phyloP scores from a whole-genome alignment of 1,140 invertebrate species.

The Coenobita brevimanus region DNA sequence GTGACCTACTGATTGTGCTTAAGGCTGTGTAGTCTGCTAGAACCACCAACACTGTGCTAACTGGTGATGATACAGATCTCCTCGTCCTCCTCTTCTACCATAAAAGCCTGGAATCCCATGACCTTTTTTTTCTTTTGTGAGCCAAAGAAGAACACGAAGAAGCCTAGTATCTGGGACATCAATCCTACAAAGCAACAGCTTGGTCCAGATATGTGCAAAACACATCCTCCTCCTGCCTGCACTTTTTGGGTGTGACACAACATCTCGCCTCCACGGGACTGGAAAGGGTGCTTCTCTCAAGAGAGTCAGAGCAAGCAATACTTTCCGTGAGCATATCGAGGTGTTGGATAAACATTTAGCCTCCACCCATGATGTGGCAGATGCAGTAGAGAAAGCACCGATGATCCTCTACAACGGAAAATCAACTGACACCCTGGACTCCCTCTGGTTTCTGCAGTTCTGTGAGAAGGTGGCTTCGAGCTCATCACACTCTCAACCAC shows the following conservation, averaged over 20 bases:
- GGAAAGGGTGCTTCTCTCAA: neutral
- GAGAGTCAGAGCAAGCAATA: neutral
- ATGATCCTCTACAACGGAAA: neutral
- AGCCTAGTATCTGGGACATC: constrained; percentile 8
- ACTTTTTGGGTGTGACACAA: neutral
- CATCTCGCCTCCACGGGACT: neutral
- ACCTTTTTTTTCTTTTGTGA: neutral
- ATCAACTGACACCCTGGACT: neutral
- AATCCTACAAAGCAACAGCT: constrained; percentile 16
- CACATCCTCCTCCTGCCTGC: constrained; percentile 13
- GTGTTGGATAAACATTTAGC: too few relatives aligned
- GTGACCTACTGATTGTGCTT: neutral
- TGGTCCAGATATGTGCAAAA: neutral
- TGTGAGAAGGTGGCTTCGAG: neutral
- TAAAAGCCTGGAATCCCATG: neutral
- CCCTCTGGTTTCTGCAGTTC: too few relatives aligned
- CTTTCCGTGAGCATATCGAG: neutral
- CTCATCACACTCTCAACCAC: neutral
- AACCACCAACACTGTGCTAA: neutral
- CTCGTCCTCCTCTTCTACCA: neutral
- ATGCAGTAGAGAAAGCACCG: neutral
- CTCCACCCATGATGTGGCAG: neutral
- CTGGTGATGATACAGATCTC: constrained; percentile 17
- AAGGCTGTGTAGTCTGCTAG: neutral
- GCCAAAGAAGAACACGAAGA: constrained; percentile 3